phyloP scores from a whole-genome alignment of 2,888 invertebrate species.

The Entomobrya proxima region DNA sequence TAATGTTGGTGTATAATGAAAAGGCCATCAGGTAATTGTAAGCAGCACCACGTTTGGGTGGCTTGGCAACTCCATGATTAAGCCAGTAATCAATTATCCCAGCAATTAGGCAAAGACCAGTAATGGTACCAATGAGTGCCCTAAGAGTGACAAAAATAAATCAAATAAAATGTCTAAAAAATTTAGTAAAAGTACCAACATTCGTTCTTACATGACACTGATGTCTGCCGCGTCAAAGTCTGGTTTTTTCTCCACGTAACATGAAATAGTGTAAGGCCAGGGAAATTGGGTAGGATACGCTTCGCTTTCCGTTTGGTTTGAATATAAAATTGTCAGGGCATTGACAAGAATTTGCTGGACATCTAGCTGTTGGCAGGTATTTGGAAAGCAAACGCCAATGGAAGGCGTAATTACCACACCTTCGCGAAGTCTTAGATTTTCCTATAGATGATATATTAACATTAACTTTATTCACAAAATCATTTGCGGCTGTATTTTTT shows the following conservation, averaged over 20 bases:
- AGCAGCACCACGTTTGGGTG: slow-evolving; percentile 51
- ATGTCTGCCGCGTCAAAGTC: slow-evolving; percentile 75
- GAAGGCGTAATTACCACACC: slow-evolving; percentile 52
- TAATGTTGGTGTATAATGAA: slow-evolving; percentile 83
- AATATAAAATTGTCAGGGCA: slow-evolving; percentile 69
- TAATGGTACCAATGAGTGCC: background rate
- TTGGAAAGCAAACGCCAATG: slow-evolving; percentile 76
- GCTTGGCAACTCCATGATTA: slow-evolving; percentile 56
- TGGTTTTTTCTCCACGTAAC: slow-evolving; percentile 76
- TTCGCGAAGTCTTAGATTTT: background rate
- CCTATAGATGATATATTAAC: background rate
- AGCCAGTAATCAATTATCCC: slow-evolving; percentile 42
- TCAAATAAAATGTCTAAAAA: background rate
- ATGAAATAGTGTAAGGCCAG: slow-evolving; percentile 55
- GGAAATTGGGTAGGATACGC: background rate
- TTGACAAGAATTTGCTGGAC: slow-evolving; percentile 76
- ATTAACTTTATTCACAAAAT: background rate
- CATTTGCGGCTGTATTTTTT: no score
- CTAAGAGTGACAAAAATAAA: background rate
- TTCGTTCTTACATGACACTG: slow-evolving; percentile 76
- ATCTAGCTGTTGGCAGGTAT: slow-evolving; percentile 77
- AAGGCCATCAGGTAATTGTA: slow-evolving; percentile 79
- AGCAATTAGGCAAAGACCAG: slow-evolving; percentile 24
- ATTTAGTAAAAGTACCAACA: background rate
- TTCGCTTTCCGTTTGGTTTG: background rate